These are phyloP conservation scores for Charina bottae DNA, from an alignment of 2,113 vertebrate genomes.

Conservation along the genomic window DNA sequence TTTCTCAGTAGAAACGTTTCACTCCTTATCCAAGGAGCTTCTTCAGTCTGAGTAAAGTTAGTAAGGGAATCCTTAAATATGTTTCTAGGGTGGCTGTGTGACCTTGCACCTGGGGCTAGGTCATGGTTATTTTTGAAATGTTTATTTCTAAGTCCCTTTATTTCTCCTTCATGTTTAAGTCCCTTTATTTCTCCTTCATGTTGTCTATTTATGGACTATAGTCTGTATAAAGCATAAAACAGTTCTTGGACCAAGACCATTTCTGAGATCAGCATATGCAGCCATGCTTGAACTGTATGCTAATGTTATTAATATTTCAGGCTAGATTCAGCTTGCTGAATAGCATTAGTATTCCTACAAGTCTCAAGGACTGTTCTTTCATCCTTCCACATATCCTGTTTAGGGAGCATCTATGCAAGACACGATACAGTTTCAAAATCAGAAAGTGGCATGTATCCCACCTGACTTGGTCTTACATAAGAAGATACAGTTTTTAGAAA, in stretches of 20 bases:
- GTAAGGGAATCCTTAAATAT: no score
- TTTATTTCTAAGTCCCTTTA: no score
- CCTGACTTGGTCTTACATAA: conserved; percentile 17
- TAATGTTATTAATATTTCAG: conserved; percentile 12
- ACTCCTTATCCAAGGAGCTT: no score
- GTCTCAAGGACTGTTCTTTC: neutral
- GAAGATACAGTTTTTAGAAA: neutral
- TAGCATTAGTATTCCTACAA: conserved; percentile 6
- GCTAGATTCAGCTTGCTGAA: neutral
- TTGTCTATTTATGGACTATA: neutral
- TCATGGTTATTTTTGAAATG: no score
- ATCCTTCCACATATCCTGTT: neutral
- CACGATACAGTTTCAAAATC: conserved; percentile 16
- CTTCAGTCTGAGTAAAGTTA: no score
- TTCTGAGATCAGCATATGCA: neutral
- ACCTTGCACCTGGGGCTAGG: no score
- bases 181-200: neutral
- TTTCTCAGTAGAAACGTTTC: no score
- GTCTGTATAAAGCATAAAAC: neutral
- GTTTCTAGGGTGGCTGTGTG: no score
- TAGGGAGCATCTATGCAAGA: conserved; percentile 1
- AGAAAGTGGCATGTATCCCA: neutral
- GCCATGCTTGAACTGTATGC: conserved; percentile 8
- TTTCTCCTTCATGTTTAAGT: no score
- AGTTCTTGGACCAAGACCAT: neutral